phyloP scores from a whole-genome alignment of 2,113 vertebrate species.

The Delphinapterus leucas region DNA sequence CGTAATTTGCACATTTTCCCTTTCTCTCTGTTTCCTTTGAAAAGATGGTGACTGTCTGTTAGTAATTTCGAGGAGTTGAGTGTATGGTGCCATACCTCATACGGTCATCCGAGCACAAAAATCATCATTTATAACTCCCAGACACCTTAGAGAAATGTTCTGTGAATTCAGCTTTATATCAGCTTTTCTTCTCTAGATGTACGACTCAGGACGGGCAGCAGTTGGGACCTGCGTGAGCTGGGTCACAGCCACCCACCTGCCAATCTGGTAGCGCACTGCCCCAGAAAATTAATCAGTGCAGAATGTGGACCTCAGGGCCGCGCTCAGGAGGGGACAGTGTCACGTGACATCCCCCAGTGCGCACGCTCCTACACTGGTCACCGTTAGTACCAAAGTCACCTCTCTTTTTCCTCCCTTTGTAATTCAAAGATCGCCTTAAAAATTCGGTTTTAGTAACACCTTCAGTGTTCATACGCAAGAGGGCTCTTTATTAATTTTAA shows the following conservation, averaged over 20 bases:
- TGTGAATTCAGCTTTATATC: background rate
- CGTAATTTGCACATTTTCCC: background rate
- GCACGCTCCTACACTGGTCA: accelerated
- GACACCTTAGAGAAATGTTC: background rate
- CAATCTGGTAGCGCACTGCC: accelerated
- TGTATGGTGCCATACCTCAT: accelerated
- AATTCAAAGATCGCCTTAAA: accelerated
- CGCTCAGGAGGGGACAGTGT: background rate
- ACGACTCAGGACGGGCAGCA: accelerated
- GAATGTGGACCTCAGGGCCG: accelerated
- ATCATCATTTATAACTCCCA: accelerated
- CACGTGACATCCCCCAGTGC: accelerated
- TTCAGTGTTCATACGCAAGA: accelerated
- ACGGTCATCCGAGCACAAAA: background rate
- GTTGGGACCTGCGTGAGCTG: accelerated
- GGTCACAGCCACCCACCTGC: background rate
- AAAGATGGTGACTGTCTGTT: slow-evolving; percentile 3
- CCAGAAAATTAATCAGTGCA: accelerated
- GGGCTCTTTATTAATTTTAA: too few species aligned
- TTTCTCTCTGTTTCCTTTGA: background rate
- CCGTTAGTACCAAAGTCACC: accelerated
- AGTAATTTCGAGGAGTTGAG: background rate
- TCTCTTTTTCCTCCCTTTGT: background rate
- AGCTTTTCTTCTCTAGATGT: background rate
- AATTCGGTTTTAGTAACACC: accelerated